Evolutionary conservation across 2,888 invertebrate species (phyloP).

Genomic region (Timema cristinae): DNA sequence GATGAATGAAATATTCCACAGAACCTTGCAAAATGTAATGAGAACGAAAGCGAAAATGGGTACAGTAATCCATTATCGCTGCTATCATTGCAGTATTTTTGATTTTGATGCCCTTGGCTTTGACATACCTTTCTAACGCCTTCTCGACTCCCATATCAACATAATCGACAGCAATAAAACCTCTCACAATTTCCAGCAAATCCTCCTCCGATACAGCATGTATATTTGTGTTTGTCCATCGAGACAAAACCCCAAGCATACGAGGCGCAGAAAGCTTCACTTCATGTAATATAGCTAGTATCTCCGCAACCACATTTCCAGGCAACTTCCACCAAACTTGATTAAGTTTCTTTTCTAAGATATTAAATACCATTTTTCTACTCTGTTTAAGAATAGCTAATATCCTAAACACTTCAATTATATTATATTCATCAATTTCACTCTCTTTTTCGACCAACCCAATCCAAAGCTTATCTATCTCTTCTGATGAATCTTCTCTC

Average conservation of each 20-base stretch:
- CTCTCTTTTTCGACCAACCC: conserved; percentile 56
- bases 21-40: conserved; percentile 54
- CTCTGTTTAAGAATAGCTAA: conserved; percentile 57
- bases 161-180: conserved; percentile 53
- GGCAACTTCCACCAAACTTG: conserved; percentile 55
- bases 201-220: conserved; percentile 57
- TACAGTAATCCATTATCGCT: conserved; percentile 58
- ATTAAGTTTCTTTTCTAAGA: conserved; percentile 56
- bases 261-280: conserved; percentile 35
- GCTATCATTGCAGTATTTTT: conserved; percentile 53
- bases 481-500: conserved; percentile 47
- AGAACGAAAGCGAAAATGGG: conserved; percentile 56
- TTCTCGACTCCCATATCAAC: conserved; percentile 54
- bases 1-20: conserved; percentile 53
- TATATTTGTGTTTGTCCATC: conserved; percentile 60
- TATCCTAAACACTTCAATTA: conserved; percentile 54
- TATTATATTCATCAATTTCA: conserved; percentile 55
- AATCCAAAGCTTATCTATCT: conserved; percentile 63
- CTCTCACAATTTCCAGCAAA: conserved; percentile 50
- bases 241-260: conserved; percentile 43
- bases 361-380: conserved; percentile 52
- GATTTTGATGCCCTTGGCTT: conserved; percentile 46
- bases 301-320: conserved; percentile 37
- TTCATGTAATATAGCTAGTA: conserved; percentile 33
- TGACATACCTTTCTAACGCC: conserved; percentile 59